Conservation (phyloP, 1,140 invertebrate species). For the Macrocentrus cingulum region DNA sequence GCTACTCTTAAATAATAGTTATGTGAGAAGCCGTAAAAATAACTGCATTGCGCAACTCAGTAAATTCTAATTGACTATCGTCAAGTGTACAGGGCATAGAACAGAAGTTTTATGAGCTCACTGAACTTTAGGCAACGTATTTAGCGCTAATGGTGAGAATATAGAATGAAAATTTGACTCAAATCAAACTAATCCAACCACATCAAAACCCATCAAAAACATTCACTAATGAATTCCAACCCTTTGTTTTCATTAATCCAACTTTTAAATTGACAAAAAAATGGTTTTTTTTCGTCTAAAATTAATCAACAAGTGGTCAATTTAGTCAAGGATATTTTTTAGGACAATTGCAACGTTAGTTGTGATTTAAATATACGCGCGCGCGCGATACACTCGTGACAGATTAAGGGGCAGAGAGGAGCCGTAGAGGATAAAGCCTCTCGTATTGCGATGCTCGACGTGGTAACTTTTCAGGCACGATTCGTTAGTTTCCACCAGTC, state of each 20-base stretch:
- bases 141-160: too few species aligned
- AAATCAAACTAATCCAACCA: too few species aligned
- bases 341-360: conserved; percentile 10
- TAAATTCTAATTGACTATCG: conserved; percentile 28
- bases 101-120: conserved; percentile 27
- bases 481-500: conserved; percentile 31
- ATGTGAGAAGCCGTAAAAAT: conserved; percentile 21
- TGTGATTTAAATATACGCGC: neutral
- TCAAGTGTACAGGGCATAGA: conserved; percentile 23
- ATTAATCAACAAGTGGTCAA: conserved; percentile 36
- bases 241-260: too few species aligned
- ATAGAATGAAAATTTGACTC: too few species aligned
- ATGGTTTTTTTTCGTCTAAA: too few species aligned
- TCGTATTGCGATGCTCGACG: neutral
- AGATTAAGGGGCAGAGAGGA: neutral
- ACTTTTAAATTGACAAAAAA: too few species aligned
- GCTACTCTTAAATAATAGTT: conserved; percentile 10
- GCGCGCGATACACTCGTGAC: neutral
- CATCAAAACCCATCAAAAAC: too few species aligned
- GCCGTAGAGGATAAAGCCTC: neutral
- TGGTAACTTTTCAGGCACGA: conserved; percentile 33
- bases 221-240: too few species aligned
- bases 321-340: conserved; percentile 24
- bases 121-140: conserved; percentile 19
- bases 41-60: conserved; percentile 25